Evolutionary conservation across 2,888 invertebrate genomes (phyloP), one percentile per base, ranked within the genome.

Genomic region (Serrognathus titanus): DNA sequence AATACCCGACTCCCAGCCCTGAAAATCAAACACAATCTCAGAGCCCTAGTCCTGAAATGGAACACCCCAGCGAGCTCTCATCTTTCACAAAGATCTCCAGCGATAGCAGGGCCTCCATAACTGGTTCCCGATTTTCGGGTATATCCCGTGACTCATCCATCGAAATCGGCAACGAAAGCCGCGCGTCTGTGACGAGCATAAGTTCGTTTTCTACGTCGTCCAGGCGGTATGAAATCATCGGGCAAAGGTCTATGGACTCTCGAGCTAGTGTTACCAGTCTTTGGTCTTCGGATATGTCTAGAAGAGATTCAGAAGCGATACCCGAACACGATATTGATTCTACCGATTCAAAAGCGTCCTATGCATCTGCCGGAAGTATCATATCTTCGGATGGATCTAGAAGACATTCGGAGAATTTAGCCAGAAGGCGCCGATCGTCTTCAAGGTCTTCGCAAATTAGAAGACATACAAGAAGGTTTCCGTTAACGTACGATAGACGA

Each of bases 401-500:
- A 51, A 63, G 75, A 48, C 69, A 71, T 56, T 77, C 76, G 12
- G 76, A 77, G 57, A 68, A 64, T 10, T 52, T 71, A 38, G 67
- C 68, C 6, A 67, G 66, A 46, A 67, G 74, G 41, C 62, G 75
- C 20, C 66, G 78, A 48, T 63, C 74, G 16, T 77, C 77, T 3
- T 73, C 77, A 5, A 63, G 76, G 55, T 68, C 74, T 3, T 68
- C 75, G 37, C 77, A 76, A 64, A 66, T 75, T 37, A 69, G 77
- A 48, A 68, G 83, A 58, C 81, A 82, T 31, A 75, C 82, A 13
- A 75, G 84, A 57, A 79, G 83, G 63, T 73, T 79, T 59, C 85
- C 84, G 16, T 78, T 83, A 54, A 81, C 82, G 48, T 71, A 75
- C 59, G 83, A 79, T 50, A 74, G 85, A 51, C 78, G 85, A 71